Evolutionary conservation across 2,113 vertebrate genomes (phyloP), one percentile per base, ranked within the genome.

Genomic region (Thinocorus orbignyianus): DNA sequence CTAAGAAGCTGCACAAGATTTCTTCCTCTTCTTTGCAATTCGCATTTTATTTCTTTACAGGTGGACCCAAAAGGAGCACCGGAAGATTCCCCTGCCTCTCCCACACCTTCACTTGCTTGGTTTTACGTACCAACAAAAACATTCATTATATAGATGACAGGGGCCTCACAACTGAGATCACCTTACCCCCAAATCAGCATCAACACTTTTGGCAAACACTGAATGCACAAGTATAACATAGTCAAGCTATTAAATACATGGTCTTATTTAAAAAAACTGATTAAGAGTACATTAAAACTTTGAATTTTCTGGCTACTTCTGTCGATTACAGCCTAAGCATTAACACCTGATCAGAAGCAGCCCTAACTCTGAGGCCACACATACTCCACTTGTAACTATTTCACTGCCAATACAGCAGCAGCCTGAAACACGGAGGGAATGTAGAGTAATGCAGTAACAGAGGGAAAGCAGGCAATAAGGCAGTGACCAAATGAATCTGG

Each of bases 291-390:
- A 39, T 33, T 39, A 85, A 25, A 88, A 70, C 37, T 83, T 58
- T 1, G 10, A 33, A 49, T 80, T 87, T 91, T 71, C 49, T 86
- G 25, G 41, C 58, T 77, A 25, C 54, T 73, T 72, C 37, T 78
- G n/a, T 66, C 51, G 73, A 61, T 74, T 85, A 26, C 33, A 77
- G 33, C 39, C 69, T 88, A 71, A 71, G 42, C 15, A 60, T 68
- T 68, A 95, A 70, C 25, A 35, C 10, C 22, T 1, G 5, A 70
- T 33, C 54, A 86, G 85, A 81, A 90, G 88, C 5, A 78, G 55
- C 76, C 33, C 0, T 13, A 77, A 30, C 13, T 17, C 55, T 2
- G 12, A 77, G 62, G 44, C 49, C 28, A 35, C 0, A 5, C 14
- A 17, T 18, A 46, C 54, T 73, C 60, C 68, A 44, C 23, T n/a